Evolutionary conservation across 2,797 vertebrate genomes (phyloP).

Genomic region (Galagoides demidoff): DNA sequence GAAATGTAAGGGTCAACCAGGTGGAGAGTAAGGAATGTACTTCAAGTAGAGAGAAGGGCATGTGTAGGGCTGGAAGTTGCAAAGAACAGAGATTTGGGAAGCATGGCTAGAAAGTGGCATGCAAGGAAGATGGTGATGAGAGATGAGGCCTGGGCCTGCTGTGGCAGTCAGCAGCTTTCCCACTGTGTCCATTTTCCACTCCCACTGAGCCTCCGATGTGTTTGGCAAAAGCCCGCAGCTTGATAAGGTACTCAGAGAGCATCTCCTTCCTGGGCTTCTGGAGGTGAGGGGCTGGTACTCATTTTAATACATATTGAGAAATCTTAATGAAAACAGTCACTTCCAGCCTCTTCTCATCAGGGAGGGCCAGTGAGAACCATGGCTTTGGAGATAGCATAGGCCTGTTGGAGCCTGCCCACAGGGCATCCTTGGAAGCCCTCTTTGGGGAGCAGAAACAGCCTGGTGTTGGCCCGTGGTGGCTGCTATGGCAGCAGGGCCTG

Average conservation of each 20-base stretch:
- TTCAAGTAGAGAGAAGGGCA: neutral
- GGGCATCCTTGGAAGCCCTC: neutral
- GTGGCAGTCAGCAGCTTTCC: no score
- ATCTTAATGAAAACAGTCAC: fast-evolving
- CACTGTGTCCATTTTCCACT: fast-evolving
- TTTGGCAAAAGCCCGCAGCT: neutral
- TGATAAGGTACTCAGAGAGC: neutral
- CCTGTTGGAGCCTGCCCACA: neutral
- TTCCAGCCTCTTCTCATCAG: fast-evolving
- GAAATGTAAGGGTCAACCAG: neutral
- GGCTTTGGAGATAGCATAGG: neutral
- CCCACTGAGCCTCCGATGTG: neutral
- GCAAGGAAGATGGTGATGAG: fast-evolving
- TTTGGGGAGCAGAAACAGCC: neutral
- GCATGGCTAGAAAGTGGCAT: fast-evolving
- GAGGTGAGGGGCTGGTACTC: neutral
- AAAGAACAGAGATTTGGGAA: neutral
- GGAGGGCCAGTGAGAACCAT: neutral
- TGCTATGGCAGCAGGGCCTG: constrained; percentile 1
- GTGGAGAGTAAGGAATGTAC: neutral
- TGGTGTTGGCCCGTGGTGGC: neutral
- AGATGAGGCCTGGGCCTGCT: neutral
- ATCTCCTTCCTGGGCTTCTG: neutral
- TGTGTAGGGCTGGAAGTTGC: neutral
- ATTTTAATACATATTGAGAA: neutral